Percentiles rank a stretch among this genome's conserved stretches.
phyloP scores from a whole-genome alignment of 2,797 vertebrate genomes.

The Pseudopleuronectes americanus region DNA sequence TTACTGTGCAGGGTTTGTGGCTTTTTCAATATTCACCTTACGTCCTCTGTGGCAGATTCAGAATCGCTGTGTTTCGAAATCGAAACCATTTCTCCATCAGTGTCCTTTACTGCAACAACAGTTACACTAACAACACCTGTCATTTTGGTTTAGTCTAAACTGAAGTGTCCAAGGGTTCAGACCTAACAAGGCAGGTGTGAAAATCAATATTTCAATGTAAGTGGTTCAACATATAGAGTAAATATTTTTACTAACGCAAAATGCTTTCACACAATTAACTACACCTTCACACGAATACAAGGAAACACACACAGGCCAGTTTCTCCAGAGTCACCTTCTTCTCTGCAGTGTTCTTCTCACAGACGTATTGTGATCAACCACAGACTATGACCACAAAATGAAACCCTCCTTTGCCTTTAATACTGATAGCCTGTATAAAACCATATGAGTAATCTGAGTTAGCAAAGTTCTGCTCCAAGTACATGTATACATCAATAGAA shows the following conservation, averaged over 20 bases:
- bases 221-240: no score
- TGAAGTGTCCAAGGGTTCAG: no score
- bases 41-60: not conserved
- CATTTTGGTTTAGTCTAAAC: no score
- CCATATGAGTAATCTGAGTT: not conserved
- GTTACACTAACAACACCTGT: no score
- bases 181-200: no score
- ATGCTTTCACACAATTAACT: no score
- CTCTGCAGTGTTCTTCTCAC: slow-evolving; percentile 9
- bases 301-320: no score
- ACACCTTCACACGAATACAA: no score
- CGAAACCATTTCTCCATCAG: slow-evolving; percentile 2
- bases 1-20: not conserved
- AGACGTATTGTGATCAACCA: not conserved
- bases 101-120: slow-evolving; percentile 27
- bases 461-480: not conserved
- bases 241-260: no score
- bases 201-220: no score
- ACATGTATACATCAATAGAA: not conserved
- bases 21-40: slow-evolving; percentile 1
- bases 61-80: slow-evolving; percentile 6
- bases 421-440: not conserved
- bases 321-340: slow-evolving; percentile 6
- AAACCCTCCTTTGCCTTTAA: not conserved
- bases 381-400: not conserved